Evolutionary conservation across 2,888 invertebrate genomes (phyloP), one percentile per base, ranked within the genome.

Genomic region (Andrena flavipes): DNA sequence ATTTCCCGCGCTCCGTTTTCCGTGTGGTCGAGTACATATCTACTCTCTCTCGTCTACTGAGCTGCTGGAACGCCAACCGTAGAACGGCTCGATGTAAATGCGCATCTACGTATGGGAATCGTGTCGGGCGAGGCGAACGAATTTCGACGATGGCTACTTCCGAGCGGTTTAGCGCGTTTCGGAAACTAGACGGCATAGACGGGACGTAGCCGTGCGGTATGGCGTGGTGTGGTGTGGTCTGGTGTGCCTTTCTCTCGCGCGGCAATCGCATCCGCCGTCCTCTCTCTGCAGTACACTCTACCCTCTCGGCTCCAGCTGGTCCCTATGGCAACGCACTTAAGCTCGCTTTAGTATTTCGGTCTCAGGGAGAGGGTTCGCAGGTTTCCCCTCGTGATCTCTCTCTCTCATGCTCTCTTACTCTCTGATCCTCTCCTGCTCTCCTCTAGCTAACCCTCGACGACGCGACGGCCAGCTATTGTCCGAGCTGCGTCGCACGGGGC

Each of bases 291-390:
- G 42, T 42, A 42, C 42, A 42, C 42, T 42, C 42, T 42, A 42
- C 42, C 68, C 76, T 59, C 83, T 65, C 82, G 69, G 7, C 68
- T 68, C 76, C 84, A 68, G 76, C 79, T 62, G 75, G 90, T 91
- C 84, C 85, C 91, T 90, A 91, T 91, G 89, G 91, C 89, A 91
- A 91, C 91, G 88, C 88, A 84, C 85, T 90, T 88, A 89, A 91
- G 91, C 86, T 87, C 87, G 83, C 89, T 90, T 90, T 87, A 90
- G 91, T 90, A 91, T 91, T 89, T 90, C 86, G 84, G 88, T 84
- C 84, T 87, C 80, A 75, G 68, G 78, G 74, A 84, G 85, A 77
- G 87, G 77, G 86, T 62, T 51, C 79, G 35, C 70, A 30, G 69
- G 51, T 42, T 62, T 16, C 67, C 68, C 63, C 49, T 70, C 26